A percentile compares a stretch with the other conserved stretches of the same genome.
phyloP scores from a whole-genome alignment of 2,888 invertebrate genomes.

The Tinea trinotella region DNA sequence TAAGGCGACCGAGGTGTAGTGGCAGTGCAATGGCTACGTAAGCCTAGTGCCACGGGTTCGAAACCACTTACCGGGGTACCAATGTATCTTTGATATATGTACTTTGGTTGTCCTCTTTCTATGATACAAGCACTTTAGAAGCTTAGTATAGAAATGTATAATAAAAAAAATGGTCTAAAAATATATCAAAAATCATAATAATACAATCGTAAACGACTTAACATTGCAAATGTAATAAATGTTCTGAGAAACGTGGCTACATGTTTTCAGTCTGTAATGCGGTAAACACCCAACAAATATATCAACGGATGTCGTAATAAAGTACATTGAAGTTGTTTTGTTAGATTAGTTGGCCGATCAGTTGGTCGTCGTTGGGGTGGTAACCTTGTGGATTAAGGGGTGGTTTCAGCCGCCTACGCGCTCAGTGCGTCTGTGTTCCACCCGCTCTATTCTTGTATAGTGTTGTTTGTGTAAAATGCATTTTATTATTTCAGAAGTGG shows the following conservation, averaged over 20 bases:
- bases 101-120: too few relatives aligned
- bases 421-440: not conserved
- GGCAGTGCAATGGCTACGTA: too few relatives aligned
- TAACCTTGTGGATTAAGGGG: constrained; percentile 8
- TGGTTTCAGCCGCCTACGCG: not conserved
- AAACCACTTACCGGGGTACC: too few relatives aligned
- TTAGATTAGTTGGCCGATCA: not conserved
- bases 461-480: too few relatives aligned
- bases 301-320: not conserved
- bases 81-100: too few relatives aligned
- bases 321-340: not conserved
- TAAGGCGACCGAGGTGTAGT: too few relatives aligned
- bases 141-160: too few relatives aligned
- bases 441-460: not conserved
- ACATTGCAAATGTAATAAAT: not conserved
- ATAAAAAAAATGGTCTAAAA: too few relatives aligned
- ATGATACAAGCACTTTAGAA: too few relatives aligned
- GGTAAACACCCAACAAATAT: constrained; percentile 9
- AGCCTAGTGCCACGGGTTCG: too few relatives aligned
- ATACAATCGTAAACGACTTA: not conserved
- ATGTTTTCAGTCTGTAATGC: not conserved
- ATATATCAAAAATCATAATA: not conserved
- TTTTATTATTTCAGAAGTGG: too few relatives aligned
- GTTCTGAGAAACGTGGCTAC: not conserved
- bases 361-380: not conserved